These are phyloP conservation scores for Acronicta leporina DNA, from an alignment of 2,888 invertebrate genomes.

Conservation along the genomic window DNA sequence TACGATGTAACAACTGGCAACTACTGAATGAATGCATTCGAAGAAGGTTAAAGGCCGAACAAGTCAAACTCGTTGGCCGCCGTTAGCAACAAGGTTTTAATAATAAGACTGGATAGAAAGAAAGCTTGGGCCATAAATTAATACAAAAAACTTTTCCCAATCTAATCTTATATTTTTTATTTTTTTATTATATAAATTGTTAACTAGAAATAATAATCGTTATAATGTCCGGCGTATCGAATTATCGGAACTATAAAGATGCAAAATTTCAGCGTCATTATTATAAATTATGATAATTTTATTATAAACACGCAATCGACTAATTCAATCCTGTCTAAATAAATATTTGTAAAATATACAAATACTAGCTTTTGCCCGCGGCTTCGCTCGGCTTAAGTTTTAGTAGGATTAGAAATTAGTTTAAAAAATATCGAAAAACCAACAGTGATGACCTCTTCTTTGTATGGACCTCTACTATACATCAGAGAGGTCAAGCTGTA, in stretches of 20 bases:
- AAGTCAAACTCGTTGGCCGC: slow-evolving; percentile 2
- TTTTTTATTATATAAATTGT: slow-evolving; percentile 27
- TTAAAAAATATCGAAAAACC: too few species aligned
- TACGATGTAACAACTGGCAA: slow-evolving; percentile 15
- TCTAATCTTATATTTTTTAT: slow-evolving; percentile 6
- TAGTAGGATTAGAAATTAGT: too few species aligned
- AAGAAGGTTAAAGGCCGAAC: slow-evolving; percentile 6
- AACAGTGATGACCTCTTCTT: too few species aligned
- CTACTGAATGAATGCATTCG: slow-evolving; percentile 1
- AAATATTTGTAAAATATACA: slow-evolving; percentile 19
- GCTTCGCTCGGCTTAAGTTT: too few species aligned
- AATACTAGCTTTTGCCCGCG: slow-evolving; percentile 8
- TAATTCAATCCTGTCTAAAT: slow-evolving; percentile 16
- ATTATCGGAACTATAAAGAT: slow-evolving; percentile 45
- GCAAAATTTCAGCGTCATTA: slow-evolving; percentile 46
- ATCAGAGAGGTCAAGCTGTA: too few species aligned
- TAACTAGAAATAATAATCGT: slow-evolving; percentile 30
- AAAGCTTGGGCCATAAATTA: slow-evolving; percentile 31
- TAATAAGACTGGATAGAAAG: slow-evolving; percentile 20
- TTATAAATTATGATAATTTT: slow-evolving; percentile 56
- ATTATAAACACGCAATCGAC: slow-evolving; percentile 45
- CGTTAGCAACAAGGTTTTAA: slow-evolving; percentile 22
- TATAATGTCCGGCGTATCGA: slow-evolving; percentile 29
- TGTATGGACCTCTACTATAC: too few species aligned
- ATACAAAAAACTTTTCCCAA: slow-evolving; percentile 7